Evolutionary conservation across 1,140 invertebrate species (phyloP).

Genomic region (Drosophila cardini): DNA sequence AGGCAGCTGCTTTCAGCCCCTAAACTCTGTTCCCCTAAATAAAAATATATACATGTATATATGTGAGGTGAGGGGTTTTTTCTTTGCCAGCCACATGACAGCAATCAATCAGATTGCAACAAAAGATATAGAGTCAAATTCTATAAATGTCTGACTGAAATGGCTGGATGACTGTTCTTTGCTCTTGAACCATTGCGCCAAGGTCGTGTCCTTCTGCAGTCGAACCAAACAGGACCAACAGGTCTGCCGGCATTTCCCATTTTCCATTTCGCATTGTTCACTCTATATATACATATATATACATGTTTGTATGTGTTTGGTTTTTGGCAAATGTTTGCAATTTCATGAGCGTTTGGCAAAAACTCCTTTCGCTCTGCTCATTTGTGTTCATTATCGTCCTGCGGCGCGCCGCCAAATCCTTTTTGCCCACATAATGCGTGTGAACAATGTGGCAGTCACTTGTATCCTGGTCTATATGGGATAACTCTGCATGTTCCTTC

Average conservation of each 20-base stretch:
- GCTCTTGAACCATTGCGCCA: conserved; percentile 62
- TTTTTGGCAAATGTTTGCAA: conserved; percentile 76
- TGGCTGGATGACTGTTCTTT: conserved; percentile 28
- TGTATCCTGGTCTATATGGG: conserved; percentile 31
- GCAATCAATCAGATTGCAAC: conserved; percentile 82
- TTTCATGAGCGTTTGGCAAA: conserved; percentile 52
- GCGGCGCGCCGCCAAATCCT: conserved; percentile 77
- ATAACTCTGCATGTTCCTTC: conserved; percentile 30
- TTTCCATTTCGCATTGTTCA: conserved; percentile 35
- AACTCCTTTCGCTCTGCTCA: conserved; percentile 74
- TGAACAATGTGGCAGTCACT: conserved; percentile 68
- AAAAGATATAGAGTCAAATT: conserved; percentile 70
- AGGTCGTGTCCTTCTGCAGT: conserved; percentile 56
- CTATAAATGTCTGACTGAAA: conserved; percentile 51
- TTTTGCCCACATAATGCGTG: conserved; percentile 70
- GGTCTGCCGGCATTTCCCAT: conserved; percentile 59
- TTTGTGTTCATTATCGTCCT: conserved; percentile 81
- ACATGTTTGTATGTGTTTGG: conserved; percentile 43
- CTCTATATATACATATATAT: no score
- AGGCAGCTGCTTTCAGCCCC: conserved; percentile 39
- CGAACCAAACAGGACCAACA: conserved; percentile 58
- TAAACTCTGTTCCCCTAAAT: background rate
- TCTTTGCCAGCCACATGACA: conserved; percentile 66
- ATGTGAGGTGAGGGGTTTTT: conserved; percentile 3
- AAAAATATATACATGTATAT: no score